These are phyloP conservation scores for Edolisoma coerulescens DNA, from an alignment of 2,113 vertebrate species.

Conservation along the genomic window DNA sequence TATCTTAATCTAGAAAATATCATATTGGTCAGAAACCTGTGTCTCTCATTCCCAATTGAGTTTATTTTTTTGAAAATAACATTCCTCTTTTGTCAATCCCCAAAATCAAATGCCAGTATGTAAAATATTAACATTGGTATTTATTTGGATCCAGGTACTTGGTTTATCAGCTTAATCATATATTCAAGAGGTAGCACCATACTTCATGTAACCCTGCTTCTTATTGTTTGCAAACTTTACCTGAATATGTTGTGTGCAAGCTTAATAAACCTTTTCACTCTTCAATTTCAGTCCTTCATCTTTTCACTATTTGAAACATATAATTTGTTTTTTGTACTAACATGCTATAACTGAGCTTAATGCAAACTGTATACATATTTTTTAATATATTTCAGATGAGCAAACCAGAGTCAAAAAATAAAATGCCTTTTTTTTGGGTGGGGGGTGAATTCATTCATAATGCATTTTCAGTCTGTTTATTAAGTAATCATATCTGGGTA, in stretches of 20 bases:
- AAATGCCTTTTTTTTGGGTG: background rate
- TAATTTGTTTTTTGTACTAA: background rate
- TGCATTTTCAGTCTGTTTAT: constrained; percentile 60
- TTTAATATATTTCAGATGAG: background rate
- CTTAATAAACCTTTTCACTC: background rate
- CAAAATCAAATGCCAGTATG: background rate
- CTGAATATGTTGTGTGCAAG: background rate
- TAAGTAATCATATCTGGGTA: constrained; percentile 64
- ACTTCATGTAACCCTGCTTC: background rate
- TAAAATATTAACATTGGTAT: background rate
- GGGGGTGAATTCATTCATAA: background rate
- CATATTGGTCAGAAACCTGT: background rate
- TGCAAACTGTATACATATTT: background rate
- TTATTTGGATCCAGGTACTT: background rate
- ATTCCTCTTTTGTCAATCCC: background rate
- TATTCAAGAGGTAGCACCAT: background rate
- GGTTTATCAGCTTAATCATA: background rate
- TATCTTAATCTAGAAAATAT: background rate
- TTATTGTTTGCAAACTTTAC: background rate
- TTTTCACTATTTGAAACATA: background rate
- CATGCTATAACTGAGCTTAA: background rate
- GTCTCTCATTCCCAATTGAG: background rate
- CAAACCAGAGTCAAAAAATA: background rate
- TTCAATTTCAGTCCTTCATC: background rate
- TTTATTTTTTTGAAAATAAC: background rate